These are phyloP conservation scores for Acleris sparsana DNA, from an alignment of 2,888 invertebrate genomes.

Conservation along the genomic window DNA sequence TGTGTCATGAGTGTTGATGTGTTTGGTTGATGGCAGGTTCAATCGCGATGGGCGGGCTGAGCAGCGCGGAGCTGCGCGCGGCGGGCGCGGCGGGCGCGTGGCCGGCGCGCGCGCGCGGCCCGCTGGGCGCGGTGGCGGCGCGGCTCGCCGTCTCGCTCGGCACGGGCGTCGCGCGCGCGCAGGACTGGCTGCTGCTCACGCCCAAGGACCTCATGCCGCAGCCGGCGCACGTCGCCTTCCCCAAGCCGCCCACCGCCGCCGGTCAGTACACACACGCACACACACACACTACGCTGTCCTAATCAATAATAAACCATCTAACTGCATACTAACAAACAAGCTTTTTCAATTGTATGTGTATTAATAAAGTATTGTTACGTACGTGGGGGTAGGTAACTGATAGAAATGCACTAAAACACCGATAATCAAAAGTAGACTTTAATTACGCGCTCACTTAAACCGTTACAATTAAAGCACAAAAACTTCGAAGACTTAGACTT, in stretches of 20 bases:
- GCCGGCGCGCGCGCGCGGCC: slow-evolving; percentile 59
- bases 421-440: no score
- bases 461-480: no score
- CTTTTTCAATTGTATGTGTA: no score
- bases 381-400: no score
- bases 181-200: slow-evolving; percentile 89
- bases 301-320: no score
- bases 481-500: no score
- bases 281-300: no score
- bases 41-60: slow-evolving; percentile 81
- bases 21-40: slow-evolving; percentile 64
- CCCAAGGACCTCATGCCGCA: slow-evolving; percentile 90
- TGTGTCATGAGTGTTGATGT: background rate
- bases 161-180: slow-evolving; percentile 72
- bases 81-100: slow-evolving; percentile 58
- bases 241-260: slow-evolving; percentile 95
- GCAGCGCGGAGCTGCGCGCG: slow-evolving; percentile 73
- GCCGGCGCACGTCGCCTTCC: slow-evolving; percentile 92
- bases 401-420: no score
- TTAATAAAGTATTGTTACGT: no score
- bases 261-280: slow-evolving; percentile 67
- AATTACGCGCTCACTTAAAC: no score
- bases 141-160: slow-evolving; percentile 70
- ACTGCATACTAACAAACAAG: no score
- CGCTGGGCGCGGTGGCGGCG: slow-evolving; percentile 71